These are phyloP conservation scores for Tachuris rubrigastra DNA, from an alignment of 2,113 vertebrate species.

Conservation along the genomic window DNA sequence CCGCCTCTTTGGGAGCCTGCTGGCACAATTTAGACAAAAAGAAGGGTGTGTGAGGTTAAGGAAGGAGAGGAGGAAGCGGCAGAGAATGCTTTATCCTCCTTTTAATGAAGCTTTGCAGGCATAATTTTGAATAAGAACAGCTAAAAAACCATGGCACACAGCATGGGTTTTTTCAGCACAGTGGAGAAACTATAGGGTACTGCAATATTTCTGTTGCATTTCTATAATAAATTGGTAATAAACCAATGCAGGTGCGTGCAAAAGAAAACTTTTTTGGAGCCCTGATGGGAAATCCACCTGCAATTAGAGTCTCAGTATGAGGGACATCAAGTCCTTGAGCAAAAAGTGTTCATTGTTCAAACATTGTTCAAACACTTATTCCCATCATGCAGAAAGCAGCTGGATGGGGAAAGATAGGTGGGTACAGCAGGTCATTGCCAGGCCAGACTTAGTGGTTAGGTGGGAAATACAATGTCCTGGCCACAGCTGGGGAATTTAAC, in stretches of 20 bases:
- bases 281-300: background rate
- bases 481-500: background rate
- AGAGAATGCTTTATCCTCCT: background rate
- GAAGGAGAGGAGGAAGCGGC: background rate
- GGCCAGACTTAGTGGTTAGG: background rate
- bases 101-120: background rate
- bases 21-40: background rate
- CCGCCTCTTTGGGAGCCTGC: background rate
- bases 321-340: background rate
- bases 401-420: background rate
- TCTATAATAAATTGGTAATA: background rate
- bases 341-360: background rate
- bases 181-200: background rate
- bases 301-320: background rate
- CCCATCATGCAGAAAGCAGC: background rate
- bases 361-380: background rate
- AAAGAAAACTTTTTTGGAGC: background rate
- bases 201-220: background rate
- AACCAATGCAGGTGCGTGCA: background rate
- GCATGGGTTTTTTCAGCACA: accelerated
- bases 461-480: background rate
- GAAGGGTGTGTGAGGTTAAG: background rate
- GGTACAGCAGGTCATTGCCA: accelerated
- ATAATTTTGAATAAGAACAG: background rate
- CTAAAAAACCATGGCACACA: background rate